Conservation (phyloP, 2,888 invertebrate genomes). For the Asteroscopus sphinx region DNA sequence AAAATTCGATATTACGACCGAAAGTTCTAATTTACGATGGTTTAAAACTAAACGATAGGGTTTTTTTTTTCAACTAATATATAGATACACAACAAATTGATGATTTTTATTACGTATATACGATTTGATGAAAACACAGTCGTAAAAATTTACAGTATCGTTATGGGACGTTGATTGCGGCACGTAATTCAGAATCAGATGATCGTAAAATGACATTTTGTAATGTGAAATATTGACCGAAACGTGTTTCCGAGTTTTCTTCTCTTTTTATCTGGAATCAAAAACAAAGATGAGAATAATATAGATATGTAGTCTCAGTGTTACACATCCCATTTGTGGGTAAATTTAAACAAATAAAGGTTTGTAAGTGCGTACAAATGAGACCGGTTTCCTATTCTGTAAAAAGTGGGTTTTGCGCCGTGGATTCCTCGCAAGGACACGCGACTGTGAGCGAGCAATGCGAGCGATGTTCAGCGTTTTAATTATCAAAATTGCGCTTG, state of each 20-base stretch:
- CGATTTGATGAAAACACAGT: constrained; percentile 75
- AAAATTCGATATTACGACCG: constrained; percentile 87
- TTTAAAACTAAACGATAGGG: constrained; percentile 80
- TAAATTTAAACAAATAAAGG: constrained; percentile 64
- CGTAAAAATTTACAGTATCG: constrained; percentile 69
- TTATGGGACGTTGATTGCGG: constrained; percentile 59
- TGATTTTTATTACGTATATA: constrained; percentile 68
- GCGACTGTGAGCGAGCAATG: constrained; percentile 71
- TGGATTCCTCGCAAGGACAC: constrained; percentile 87
- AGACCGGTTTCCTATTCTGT: constrained; percentile 73
- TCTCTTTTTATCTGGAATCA: constrained; percentile 15
- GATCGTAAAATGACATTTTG: constrained; percentile 61
- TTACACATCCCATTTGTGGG: constrained; percentile 37
- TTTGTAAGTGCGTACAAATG: constrained; percentile 71
- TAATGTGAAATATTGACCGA: constrained; percentile 52
- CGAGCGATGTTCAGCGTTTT: constrained; percentile 84
- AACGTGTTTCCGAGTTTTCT: constrained; percentile 10
- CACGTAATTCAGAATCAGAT: constrained; percentile 63
- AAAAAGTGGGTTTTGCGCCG: constrained; percentile 73
- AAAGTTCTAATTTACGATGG: constrained; percentile 85
- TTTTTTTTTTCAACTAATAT: constrained; percentile 68
- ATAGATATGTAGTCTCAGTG: constrained; percentile 16
- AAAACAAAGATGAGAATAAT: constrained; percentile 23
- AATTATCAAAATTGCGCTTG: constrained; percentile 87
- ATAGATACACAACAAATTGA: constrained; percentile 72